phyloP scores from a whole-genome alignment of 1,140 invertebrate genomes.

The Leptinotarsa undecemlineata region DNA sequence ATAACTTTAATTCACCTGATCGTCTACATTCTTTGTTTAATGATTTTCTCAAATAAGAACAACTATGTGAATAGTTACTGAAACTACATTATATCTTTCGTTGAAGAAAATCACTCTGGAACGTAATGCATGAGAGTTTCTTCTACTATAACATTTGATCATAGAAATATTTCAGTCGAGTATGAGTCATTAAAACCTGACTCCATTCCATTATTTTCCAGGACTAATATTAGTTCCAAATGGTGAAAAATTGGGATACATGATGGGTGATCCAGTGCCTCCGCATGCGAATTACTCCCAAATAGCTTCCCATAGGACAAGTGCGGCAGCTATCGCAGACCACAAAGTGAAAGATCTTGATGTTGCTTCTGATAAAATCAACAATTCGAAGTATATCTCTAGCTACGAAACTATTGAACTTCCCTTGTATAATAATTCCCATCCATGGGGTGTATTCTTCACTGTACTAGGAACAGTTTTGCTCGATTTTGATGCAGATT shows the following conservation, averaged over 20 bases:
- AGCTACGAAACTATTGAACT: neutral
- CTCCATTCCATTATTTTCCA: constrained; percentile 50
- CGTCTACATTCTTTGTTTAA: no score
- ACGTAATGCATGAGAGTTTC: no score
- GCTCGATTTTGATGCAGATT: constrained; percentile 94
- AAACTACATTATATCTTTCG: no score
- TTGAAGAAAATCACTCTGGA: no score
- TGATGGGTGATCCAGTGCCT: constrained; percentile 71
- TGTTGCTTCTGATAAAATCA: neutral
- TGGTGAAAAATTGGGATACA: constrained; percentile 80
- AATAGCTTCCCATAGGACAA: constrained; percentile 35
- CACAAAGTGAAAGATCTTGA: neutral
- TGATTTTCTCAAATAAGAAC: no score
- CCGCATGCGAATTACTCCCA: constrained; percentile 49
- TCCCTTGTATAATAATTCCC: constrained; percentile 55
- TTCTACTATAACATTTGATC: neutral
- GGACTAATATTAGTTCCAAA: constrained; percentile 89
- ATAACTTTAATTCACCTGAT: no score
- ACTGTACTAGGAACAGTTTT: constrained; percentile 92
- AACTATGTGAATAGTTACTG: no score
- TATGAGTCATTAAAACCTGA: neutral
- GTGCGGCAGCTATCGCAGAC: neutral
- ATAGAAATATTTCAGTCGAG: neutral
- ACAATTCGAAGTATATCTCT: neutral
- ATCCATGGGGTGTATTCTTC: constrained; percentile 88